These are phyloP conservation scores for Diceros bicornis DNA, from an alignment of 2,797 vertebrate species.

Conservation along the genomic window DNA sequence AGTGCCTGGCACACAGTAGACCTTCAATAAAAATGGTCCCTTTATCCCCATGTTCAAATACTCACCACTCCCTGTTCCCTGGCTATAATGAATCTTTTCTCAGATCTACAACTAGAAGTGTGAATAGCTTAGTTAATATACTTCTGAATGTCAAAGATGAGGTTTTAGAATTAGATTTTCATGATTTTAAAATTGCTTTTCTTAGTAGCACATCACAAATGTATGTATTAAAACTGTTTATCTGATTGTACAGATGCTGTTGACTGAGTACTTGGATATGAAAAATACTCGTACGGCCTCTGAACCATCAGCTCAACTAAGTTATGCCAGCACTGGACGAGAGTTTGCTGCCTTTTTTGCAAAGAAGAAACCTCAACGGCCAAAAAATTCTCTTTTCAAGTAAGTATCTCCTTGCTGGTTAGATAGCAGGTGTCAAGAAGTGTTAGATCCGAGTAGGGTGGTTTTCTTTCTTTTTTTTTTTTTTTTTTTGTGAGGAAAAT, in stretches of 20 bases:
- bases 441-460: background rate
- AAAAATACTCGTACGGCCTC: constrained; percentile 97
- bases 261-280: constrained; percentile 98
- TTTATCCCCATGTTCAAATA: background rate
- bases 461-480: background rate
- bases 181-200: background rate
- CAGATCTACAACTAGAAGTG: background rate
- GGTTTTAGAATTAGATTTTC: constrained; percentile 46
- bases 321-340: constrained; percentile 96
- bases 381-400: constrained; percentile 98
- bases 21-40: background rate
- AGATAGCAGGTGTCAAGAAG: background rate
- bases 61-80: background rate
- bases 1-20: background rate
- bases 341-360: constrained; percentile 98
- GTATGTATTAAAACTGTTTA: background rate
- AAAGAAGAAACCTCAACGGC: constrained; percentile 97
- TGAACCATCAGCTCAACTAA: constrained; percentile 95
- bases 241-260: constrained; percentile 92
- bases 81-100: background rate
- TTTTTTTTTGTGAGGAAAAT: no score
- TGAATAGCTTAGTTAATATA: background rate
- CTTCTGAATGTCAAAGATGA: background rate
- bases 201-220: background rate
- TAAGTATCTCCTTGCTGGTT: constrained; percentile 85